Base-by-base conservation (phyloP, 2,113 vertebrate species). In the Holacanthus passer region DNA sequence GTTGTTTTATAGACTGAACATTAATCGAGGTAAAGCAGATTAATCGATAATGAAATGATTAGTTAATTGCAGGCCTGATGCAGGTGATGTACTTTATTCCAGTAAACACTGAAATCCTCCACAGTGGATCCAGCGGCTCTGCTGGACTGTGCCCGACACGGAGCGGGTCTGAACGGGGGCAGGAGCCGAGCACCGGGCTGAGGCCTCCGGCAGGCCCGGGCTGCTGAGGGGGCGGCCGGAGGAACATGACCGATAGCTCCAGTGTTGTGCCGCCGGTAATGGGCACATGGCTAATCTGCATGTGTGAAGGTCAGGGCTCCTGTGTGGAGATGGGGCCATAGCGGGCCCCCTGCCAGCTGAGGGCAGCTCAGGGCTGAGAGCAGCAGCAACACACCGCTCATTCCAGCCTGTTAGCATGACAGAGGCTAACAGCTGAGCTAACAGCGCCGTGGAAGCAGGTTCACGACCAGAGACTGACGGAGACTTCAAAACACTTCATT, bases 251-350 rank as follows among this genome's bases (percentile, higher is more conserved):
- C 77, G 7, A 56, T 6, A 27, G 92, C 94, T 67, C 94, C 92
- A 92, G 95, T 94, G 91, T 81, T 81, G 7, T 87, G 95, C 92
- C 41, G 79, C 59, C n/a, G 71, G 73, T 88, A 88, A 77, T 87
- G 92, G 93, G 92, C 96, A 95, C 96, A 95, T 93, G 96, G 96
- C 96, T 97, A 94, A 97, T 97, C 96, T 97, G 91, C 96, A 96
- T 96, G 95, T 95, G 96, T 93, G 96, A 95, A 96, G 96, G 96
- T 97, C 96, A 96, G 84, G 73, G 91, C 95, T 91, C 94, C 87
- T 88, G 93, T 86, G 90, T 84, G 89, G 94, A 94, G 93, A 95
- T 88, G 94, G 94, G 94, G 93, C 94, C 88, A 93, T 89, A 91
- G 91, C 88, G 95, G 96, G 95, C 96, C 89, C 12, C 71, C 85